phyloP scores from a whole-genome alignment of 2,113 vertebrate species.

The Pao palembangensis region DNA sequence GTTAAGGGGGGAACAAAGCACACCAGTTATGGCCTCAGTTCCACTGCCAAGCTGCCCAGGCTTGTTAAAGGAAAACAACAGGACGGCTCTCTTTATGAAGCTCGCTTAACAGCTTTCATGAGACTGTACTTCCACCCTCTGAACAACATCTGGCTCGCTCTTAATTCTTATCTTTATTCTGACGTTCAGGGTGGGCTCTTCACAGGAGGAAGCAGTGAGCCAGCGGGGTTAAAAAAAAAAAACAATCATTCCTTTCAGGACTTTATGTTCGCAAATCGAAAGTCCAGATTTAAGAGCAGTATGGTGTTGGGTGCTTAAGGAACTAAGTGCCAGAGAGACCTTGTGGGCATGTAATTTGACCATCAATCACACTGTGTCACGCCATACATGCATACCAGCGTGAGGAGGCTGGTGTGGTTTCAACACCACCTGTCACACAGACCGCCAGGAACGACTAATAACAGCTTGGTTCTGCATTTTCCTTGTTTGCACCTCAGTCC shows the following conservation, averaged over 20 bases:
- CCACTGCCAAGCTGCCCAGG: conserved; percentile 58
- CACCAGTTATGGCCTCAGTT: conserved; percentile 49
- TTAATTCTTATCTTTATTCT: conserved; percentile 38
- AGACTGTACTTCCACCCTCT: conserved; percentile 25
- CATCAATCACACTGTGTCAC: conserved; percentile 36
- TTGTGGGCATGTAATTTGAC: conserved; percentile 24
- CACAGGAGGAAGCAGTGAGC: conserved; percentile 10
- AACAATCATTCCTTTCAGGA: background rate
- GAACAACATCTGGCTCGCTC: conserved; percentile 54
- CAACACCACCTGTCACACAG: conserved; percentile 51
- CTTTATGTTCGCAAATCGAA: conserved; percentile 1
- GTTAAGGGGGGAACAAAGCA: conserved; percentile 27
- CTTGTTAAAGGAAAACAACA: conserved; percentile 68
- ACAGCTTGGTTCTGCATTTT: conserved; percentile 58
- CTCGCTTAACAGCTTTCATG: conserved; percentile 55
- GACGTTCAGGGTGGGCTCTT: conserved; percentile 48
- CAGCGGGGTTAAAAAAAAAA: background rate
- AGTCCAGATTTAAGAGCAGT: conserved; percentile 11
- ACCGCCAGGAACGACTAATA: conserved; percentile 16
- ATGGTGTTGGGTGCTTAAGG: conserved; percentile 1
- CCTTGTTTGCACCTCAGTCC: too few relatives aligned
- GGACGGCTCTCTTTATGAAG: conserved; percentile 50
- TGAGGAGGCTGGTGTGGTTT: conserved; percentile 33
- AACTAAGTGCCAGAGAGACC: conserved; percentile 24
- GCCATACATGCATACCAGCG: conserved; percentile 24